Base-by-base conservation (phyloP, 1,140 invertebrate genomes). In the Polypedilum pembai region DNA sequence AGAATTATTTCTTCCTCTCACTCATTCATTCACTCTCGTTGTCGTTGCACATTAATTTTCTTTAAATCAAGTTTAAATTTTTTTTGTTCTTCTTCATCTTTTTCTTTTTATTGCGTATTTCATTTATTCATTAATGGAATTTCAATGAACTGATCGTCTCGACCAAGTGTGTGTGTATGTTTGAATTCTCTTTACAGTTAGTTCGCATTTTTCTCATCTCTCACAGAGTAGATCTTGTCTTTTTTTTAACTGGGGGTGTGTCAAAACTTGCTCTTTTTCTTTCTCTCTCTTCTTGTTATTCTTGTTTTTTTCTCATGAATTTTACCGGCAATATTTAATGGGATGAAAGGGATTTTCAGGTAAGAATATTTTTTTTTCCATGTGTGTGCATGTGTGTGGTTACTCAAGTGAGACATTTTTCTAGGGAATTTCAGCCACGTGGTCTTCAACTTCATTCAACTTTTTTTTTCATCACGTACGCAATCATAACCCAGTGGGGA, bases 251-350 rank as follows among this genome's bases (percentile, higher is more conserved):
- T 56, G 45, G 45, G 45, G 45, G 45, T 56, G 45, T 56, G 45
- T 56, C 45, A 56, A n/a, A n/a, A 4, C n/a, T 56, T 45, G 41
- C 24, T 3, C 24, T 33, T 33, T 33, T 33, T 1, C 24, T 5
- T 33, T 33, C 5, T 33, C 24, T n/a, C 2, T 33, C 24, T 33
- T 33, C 24, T 33, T 33, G 1, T 33, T 33, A 1, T 33, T 33
- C 24, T n/a, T 56, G 45, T 1, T 56, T n/a, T 56, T 56, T 56
- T 56, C 45, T 56, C 10, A 15, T 12, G 45, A 56, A 56, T 56
- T 56, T 56, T 56, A 56, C 45, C 45, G 45, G 45, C 12, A 56
- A 56, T 33, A 56, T 56, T 56, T 56, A 56, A 56, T 56, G n/a
- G 12, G 15, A 56, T 56, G 45, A 56, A 56, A 56, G 3, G 45